phyloP scores from a whole-genome alignment of 2,888 invertebrate genomes.

The Drosophila mimica region DNA sequence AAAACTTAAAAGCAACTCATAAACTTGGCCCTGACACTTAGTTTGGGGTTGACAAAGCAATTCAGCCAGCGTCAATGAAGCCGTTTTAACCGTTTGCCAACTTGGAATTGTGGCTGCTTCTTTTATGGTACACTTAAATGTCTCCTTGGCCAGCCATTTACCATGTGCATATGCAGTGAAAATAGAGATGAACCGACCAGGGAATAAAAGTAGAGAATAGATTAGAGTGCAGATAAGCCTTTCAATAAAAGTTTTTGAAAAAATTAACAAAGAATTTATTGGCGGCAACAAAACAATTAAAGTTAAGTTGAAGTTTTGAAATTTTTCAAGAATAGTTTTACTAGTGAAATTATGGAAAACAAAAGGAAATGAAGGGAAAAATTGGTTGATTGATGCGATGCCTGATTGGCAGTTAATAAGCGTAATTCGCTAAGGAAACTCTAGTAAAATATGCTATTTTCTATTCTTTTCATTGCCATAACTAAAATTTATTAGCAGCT shows the following conservation, averaged over 20 bases:
- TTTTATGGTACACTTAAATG: conserved; percentile 38
- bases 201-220: not conserved
- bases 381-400: no score
- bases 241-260: not conserved
- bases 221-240: not conserved
- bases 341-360: not conserved
- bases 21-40: conserved; percentile 54
- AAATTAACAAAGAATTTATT: not conserved
- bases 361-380: not conserved
- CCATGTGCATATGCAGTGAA: conserved; percentile 2
- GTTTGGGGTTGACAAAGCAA: conserved; percentile 27
- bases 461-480: not conserved
- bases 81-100: conserved; percentile 40
- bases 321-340: not conserved
- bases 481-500: not conserved
- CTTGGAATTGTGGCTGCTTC: conserved; percentile 23
- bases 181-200: not conserved
- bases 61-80: conserved; percentile 47
- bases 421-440: no score
- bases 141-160: conserved; percentile 14
- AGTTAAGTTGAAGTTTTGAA: not conserved
- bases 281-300: not conserved
- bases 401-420: no score
- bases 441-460: not conserved
- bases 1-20: conserved; percentile 73